A percentile compares a stretch with the other conserved stretches of the same genome.
phyloP scores from a whole-genome alignment of 2,113 vertebrate genomes.

The Oreochromis spilurus region DNA sequence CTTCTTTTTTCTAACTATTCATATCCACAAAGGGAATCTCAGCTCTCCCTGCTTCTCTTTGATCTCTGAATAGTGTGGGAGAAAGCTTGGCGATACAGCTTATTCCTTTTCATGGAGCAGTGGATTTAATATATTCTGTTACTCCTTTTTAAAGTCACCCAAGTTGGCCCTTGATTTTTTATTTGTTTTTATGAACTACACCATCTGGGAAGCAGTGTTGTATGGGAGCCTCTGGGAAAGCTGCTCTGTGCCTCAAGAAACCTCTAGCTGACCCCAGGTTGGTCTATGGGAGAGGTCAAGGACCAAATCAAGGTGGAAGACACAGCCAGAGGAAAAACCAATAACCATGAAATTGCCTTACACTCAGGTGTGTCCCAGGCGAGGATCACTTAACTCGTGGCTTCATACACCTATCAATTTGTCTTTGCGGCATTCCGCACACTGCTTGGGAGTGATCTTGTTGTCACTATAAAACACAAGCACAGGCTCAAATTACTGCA shows the following conservation, averaged over 20 bases:
- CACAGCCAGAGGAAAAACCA: neutral
- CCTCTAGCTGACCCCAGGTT: neutral
- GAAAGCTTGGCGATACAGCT: neutral
- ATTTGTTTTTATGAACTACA: neutral
- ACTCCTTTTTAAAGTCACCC: conserved; percentile 16
- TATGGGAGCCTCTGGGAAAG: neutral
- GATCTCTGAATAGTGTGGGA: conserved; percentile 27
- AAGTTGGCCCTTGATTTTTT: neutral
- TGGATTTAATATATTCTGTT: conserved; percentile 2
- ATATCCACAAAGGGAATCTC: conserved; percentile 28
- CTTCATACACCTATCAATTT: neutral
- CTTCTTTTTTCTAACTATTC: neutral
- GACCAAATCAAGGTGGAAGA: neutral
- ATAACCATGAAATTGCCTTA: conserved; percentile 10
- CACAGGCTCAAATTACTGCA: neutral
- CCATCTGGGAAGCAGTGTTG: neutral
- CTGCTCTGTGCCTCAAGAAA: neutral
- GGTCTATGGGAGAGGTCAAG: neutral
- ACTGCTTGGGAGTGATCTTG: neutral
- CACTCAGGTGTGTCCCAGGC: neutral
- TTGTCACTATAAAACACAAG: neutral
- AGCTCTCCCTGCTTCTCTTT: conserved; percentile 34
- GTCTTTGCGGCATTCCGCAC: neutral
- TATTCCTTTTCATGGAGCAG: neutral
- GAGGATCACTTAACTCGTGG: neutral